Evolutionary conservation across 2,113 vertebrate genomes (phyloP).

Genomic region (Takifugu flavidus): DNA sequence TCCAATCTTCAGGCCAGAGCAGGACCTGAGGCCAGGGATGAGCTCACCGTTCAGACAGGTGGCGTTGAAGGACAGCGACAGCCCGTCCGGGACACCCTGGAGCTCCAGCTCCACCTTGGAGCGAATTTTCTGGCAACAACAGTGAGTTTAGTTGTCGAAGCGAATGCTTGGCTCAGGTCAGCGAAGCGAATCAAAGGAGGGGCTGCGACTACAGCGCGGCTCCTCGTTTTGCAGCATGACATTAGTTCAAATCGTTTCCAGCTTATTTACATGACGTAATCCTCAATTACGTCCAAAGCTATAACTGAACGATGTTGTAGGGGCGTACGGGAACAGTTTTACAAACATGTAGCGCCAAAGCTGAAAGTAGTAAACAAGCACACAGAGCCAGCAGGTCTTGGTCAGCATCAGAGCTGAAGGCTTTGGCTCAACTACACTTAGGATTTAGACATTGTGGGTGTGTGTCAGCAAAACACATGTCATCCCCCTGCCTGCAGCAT

Average conservation of each 20-base stretch:
- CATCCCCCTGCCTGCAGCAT: slow-evolving; percentile 37
- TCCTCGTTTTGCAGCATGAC: neutral
- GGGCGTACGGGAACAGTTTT: too few species aligned
- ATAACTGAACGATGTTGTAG: neutral
- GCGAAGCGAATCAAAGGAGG: too few species aligned
- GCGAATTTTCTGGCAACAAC: slow-evolving; percentile 84
- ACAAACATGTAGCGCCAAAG: too few species aligned
- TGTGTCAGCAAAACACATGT: slow-evolving; percentile 44
- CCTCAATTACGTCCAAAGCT: neutral
- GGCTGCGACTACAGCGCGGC: too few species aligned
- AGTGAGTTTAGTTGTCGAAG: neutral
- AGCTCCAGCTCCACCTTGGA: slow-evolving; percentile 95
- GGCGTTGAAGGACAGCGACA: slow-evolving; percentile 91
- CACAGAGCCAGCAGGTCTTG: slow-evolving; percentile 24
- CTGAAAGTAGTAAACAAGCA: neutral
- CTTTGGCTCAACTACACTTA: slow-evolving; percentile 16
- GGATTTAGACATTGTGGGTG: slow-evolving; percentile 56
- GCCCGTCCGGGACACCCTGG: slow-evolving; percentile 85
- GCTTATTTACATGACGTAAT: neutral
- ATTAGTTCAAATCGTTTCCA: neutral
- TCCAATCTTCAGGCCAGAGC: slow-evolving; percentile 89
- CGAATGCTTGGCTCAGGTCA: too few species aligned
- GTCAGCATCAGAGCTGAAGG: slow-evolving; percentile 30
- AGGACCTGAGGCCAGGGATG: slow-evolving; percentile 88
- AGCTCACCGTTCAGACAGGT: slow-evolving; percentile 87